These are phyloP conservation scores for Mellilla xanthometata DNA, from an alignment of 2,888 invertebrate genomes.

Conservation along the genomic window DNA sequence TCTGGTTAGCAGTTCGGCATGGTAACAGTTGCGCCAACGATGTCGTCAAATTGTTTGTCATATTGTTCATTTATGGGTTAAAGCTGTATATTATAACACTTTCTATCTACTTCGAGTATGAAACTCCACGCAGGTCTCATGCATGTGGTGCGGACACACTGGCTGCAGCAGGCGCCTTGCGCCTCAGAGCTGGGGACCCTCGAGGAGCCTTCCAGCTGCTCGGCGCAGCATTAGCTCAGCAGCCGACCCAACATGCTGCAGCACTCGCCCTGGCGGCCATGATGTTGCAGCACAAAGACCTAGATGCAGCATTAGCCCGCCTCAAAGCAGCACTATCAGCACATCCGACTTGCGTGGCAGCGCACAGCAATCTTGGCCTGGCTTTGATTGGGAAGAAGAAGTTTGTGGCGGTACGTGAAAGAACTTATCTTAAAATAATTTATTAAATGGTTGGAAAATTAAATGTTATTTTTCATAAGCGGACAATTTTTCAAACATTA, in stretches of 20 bases:
- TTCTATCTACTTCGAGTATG: too few relatives aligned
- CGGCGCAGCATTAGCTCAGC: conserved; percentile 75
- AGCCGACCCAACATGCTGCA: conserved; percentile 71
- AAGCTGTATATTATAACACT: too few relatives aligned
- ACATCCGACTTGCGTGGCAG: conserved; percentile 70
- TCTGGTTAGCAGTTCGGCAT: too few relatives aligned
- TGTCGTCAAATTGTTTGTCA: too few relatives aligned
- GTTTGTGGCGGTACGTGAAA: conserved; percentile 61
- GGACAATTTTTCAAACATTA: too few relatives aligned
- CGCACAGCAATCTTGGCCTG: conserved; percentile 66
- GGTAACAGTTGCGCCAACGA: too few relatives aligned
- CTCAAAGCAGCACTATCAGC: conserved; percentile 73
- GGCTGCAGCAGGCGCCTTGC: conserved; percentile 74
- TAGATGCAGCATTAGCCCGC: conserved; percentile 71
- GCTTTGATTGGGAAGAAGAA: conserved; percentile 72
- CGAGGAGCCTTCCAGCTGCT: conserved; percentile 79
- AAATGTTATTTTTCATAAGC: too few relatives aligned
- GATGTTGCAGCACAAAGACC: conserved; percentile 77
- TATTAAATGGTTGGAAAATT: too few relatives aligned
- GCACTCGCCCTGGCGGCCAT: conserved; percentile 78
- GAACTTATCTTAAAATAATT: too few relatives aligned
- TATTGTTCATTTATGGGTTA: too few relatives aligned
- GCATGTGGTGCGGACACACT: conserved; percentile 77
- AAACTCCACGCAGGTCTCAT: conserved; percentile 53
- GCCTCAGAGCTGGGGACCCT: conserved; percentile 73